phyloP scores from a whole-genome alignment of 2,888 invertebrate genomes.

The Gari tellinella region DNA sequence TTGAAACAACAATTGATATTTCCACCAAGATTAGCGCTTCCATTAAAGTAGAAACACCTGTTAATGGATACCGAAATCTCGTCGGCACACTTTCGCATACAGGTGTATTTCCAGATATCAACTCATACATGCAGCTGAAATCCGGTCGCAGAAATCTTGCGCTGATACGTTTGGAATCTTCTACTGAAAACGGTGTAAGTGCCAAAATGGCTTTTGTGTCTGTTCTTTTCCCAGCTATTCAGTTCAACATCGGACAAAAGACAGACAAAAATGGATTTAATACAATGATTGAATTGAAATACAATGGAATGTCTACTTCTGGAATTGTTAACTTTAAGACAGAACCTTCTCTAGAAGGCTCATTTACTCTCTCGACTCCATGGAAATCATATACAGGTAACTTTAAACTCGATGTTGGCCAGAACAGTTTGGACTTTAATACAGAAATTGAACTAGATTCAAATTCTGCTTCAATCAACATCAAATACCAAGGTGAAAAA shows the following conservation, averaged over 20 bases:
- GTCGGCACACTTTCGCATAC: constrained; percentile 21
- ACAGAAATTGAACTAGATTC: too few relatives aligned
- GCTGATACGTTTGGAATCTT: constrained; percentile 12
- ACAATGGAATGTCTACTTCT: constrained; percentile 28
- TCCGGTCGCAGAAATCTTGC: constrained; percentile 38
- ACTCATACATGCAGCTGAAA: constrained; percentile 23
- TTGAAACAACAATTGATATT: constrained; percentile 23
- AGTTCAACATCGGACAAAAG: constrained; percentile 27
- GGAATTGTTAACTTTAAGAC: constrained; percentile 20
- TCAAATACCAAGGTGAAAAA: background rate
- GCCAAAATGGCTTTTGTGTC: constrained; percentile 20
- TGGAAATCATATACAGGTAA: background rate
- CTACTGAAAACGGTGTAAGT: constrained; percentile 10
- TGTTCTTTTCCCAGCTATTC: constrained; percentile 36
- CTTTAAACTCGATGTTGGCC: background rate
- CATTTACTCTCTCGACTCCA: too few relatives aligned
- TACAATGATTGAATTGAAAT: constrained; percentile 28
- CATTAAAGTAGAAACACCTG: constrained; percentile 33
- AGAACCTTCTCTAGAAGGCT: constrained; percentile 8
- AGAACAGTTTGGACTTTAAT: background rate
- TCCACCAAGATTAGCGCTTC: constrained; percentile 10
- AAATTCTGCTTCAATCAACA: background rate
- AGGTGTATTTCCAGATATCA: constrained; percentile 32
- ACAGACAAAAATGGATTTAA: constrained; percentile 28
- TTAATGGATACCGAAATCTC: constrained; percentile 33